Conservation (phyloP, 2,797 vertebrate species). For the Aselliscus stoliczkanus region DNA sequence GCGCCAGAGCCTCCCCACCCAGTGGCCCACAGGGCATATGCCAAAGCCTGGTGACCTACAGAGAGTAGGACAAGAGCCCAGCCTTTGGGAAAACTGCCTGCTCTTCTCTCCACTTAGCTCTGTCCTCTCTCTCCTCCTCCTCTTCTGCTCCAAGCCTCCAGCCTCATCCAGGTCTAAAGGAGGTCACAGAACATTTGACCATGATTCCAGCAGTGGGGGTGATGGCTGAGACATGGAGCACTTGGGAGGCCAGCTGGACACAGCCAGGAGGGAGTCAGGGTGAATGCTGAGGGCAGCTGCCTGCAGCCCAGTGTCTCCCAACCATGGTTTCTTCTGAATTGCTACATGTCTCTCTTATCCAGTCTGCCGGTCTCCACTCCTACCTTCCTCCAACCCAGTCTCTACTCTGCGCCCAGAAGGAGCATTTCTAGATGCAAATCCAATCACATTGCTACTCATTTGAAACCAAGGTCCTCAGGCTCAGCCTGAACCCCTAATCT, state of each 20-base stretch:
- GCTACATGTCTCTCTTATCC: rapidly evolving
- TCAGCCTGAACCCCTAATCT: no score
- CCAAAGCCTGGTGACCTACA: background rate
- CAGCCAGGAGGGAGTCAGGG: background rate
- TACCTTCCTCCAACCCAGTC: background rate
- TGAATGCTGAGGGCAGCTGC: background rate
- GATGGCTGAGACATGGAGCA: background rate
- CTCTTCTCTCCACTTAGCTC: background rate
- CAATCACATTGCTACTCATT: background rate
- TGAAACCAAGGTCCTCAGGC: background rate
- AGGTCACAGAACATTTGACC: background rate
- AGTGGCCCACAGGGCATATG: background rate
- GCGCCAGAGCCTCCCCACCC: background rate
- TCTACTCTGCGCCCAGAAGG: background rate
- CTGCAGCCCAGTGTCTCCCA: background rate
- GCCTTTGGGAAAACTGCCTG: background rate
- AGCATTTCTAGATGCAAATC: background rate
- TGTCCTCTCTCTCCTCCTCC: background rate
- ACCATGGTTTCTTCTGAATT: background rate
- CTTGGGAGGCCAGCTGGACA: background rate
- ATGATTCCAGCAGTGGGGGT: background rate
- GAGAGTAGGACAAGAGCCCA: background rate
- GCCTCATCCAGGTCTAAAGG: background rate
- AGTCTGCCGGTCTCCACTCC: no score
- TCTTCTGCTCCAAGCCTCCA: background rate